phyloP scores from a whole-genome alignment of 2,113 vertebrate genomes.

The Bucco capensis region DNA sequence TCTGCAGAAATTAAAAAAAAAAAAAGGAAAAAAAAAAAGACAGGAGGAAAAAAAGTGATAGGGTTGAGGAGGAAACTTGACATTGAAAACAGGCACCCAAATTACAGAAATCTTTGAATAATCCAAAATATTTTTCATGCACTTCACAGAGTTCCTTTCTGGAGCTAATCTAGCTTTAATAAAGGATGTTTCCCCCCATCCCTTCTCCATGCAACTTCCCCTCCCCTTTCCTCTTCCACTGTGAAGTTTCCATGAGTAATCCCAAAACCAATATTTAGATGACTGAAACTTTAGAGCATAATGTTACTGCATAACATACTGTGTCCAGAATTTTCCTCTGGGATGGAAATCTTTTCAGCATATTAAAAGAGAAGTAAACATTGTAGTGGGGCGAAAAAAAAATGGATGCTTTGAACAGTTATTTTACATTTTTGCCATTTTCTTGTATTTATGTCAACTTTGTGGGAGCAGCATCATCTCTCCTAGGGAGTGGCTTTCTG shows the following conservation, averaged over 20 bases:
- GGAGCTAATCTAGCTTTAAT: conserved; percentile 12
- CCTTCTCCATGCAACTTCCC: background rate
- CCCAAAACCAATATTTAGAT: conserved; percentile 35
- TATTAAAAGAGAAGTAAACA: conserved; percentile 28
- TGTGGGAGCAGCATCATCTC: background rate
- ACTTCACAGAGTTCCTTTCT: conserved; percentile 3
- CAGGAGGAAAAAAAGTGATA: background rate
- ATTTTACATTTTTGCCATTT: background rate
- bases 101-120: conserved; percentile 13
- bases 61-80: conserved; percentile 24
- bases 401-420: background rate
- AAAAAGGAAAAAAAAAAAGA: background rate
- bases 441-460: background rate
- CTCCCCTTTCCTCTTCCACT: conserved; percentile 12
- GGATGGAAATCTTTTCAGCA: conserved; percentile 15
- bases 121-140: conserved; percentile 20
- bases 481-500: background rate
- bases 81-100: conserved; percentile 35
- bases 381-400: background rate
- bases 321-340: background rate
- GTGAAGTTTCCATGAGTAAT: conserved; percentile 36
- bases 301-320: background rate
- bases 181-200: background rate
- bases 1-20: conserved; percentile 13
- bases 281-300: background rate